Base-by-base conservation (phyloP, 2,888 invertebrate genomes). In the Meghimatium bilineatum region DNA sequence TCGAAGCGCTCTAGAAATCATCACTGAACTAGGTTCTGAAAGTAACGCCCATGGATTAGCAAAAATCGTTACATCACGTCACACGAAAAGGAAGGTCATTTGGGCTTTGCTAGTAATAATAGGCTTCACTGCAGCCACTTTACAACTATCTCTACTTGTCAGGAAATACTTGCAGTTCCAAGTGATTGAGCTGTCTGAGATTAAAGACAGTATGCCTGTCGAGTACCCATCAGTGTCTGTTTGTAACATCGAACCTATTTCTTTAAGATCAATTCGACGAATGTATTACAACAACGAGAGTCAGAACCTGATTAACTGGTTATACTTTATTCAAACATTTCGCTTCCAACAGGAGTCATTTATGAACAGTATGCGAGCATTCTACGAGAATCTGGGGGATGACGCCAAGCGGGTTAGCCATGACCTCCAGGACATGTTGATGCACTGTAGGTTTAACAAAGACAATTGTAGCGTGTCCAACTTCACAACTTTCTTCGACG, bases 221-320 rank as follows among this genome's bases (percentile, higher is more conserved):
- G 90, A 91, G 83, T 92, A 91, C 79, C 92, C 92, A 1, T 89
- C 91, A 1, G 90, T 92, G 0, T 91, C 92, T 14, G 87, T 92
- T 56, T 92, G 92, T 84, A 92, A 92, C 86, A 91, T 90, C n/a
- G 90, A 90, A 49, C 90, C 92, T 10, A 89, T 91, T 60, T 92
- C 92, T 29, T 82, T 90, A 72, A 87, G 91, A 6, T 91, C 91
- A 84, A 83, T 90, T 23, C 89, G 89, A 10, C 38, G 82, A 2
- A 72, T 76, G 67, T 81, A 78, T 36, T 63, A 34, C 5, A 26
- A 14, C 0, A 71, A 67, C 20, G 34, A 29, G 20, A 71, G 49
- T 26, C 32, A 32, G 12, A 79, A 63, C 36, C 38, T 75, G 14
- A n/a, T 36, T 26, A 63, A 67, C 63, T 84, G 80, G 84, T 69